Percentiles rank a stretch among this genome's conserved stretches.
Evolutionary conservation across 2,797 vertebrate genomes (phyloP).

Genomic region (Anableps anableps): DNA sequence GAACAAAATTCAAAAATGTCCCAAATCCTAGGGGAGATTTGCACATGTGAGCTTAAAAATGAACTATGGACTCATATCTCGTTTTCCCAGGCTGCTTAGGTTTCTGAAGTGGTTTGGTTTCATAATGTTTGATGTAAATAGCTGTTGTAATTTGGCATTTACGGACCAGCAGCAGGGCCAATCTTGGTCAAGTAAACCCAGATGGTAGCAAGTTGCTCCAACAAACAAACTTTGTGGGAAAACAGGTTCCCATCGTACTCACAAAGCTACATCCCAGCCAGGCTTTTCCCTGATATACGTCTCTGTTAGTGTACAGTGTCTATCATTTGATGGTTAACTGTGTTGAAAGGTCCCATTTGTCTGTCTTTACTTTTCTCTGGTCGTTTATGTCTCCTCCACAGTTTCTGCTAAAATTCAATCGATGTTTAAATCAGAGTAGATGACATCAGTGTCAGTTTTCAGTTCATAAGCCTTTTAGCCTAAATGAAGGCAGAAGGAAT

Average conservation of each 20-base stretch:
- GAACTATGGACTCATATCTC: constrained; percentile 5
- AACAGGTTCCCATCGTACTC: constrained; percentile 43
- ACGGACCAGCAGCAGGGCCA: constrained; percentile 57
- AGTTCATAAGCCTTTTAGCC: constrained; percentile 42
- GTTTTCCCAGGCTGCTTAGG: constrained; percentile 70
- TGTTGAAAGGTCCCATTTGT: constrained; percentile 14
- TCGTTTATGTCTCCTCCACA: constrained; percentile 34
- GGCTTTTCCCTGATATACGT: constrained; percentile 21
- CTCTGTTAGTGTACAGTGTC: constrained; percentile 35
- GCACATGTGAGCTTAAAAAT: constrained; percentile 37
- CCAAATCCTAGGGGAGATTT: constrained; percentile 35
- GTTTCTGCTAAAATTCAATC: constrained; percentile 36
- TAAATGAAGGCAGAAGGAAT: constrained; percentile 33
- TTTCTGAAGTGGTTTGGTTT: constrained; percentile 59
- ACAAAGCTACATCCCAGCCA: not conserved
- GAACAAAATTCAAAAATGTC: constrained; percentile 35
- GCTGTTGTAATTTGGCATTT: constrained; percentile 58
- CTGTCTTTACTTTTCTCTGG: constrained; percentile 43
- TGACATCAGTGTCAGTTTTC: constrained; percentile 34
- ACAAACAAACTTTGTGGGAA: constrained; percentile 59
- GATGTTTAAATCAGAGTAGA: constrained; percentile 50
- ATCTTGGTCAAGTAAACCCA: constrained; percentile 72
- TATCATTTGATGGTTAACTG: constrained; percentile 33
- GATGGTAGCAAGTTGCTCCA: constrained; percentile 63
- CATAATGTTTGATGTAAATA: constrained; percentile 65